phyloP scores from a whole-genome alignment of 2,113 vertebrate genomes.

The Andinoacara biseriatus region DNA sequence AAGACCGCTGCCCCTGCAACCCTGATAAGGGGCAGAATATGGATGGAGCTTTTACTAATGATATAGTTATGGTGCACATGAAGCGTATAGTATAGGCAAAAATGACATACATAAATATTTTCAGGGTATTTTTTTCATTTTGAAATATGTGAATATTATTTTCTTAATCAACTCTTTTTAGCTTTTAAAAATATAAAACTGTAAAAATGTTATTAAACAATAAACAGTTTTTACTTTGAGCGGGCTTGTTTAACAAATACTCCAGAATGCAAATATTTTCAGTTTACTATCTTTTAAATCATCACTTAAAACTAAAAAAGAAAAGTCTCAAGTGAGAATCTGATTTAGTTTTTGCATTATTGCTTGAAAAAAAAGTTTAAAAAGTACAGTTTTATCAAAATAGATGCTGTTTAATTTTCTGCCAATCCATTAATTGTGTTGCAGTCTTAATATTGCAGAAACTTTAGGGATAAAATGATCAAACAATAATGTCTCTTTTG shows the following conservation, averaged over 20 bases:
- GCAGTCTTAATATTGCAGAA: background rate
- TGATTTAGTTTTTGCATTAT: background rate
- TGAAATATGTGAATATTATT: background rate
- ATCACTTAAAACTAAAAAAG: background rate
- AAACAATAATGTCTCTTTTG: background rate
- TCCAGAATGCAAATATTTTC: background rate
- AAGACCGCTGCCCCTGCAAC: too few species aligned
- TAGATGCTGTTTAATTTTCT: background rate
- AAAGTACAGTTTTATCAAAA: background rate
- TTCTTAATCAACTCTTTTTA: background rate
- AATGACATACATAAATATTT: too few species aligned
- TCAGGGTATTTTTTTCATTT: background rate
- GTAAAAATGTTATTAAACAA: background rate
- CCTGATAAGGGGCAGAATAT: too few species aligned
- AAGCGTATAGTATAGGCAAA: rapidly evolving
- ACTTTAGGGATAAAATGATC: background rate
- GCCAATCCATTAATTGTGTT: background rate
- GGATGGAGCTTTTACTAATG: too few species aligned
- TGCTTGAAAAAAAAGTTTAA: background rate
- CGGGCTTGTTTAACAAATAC: too few species aligned
- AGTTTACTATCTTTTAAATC: background rate
- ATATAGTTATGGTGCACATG: background rate
- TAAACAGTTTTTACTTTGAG: background rate
- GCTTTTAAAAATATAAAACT: background rate
- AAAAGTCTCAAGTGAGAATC: background rate